Evolutionary conservation across 1,140 invertebrate genomes (phyloP), one percentile per base, ranked within the genome.

Genomic region (Caerostris extrusa): DNA sequence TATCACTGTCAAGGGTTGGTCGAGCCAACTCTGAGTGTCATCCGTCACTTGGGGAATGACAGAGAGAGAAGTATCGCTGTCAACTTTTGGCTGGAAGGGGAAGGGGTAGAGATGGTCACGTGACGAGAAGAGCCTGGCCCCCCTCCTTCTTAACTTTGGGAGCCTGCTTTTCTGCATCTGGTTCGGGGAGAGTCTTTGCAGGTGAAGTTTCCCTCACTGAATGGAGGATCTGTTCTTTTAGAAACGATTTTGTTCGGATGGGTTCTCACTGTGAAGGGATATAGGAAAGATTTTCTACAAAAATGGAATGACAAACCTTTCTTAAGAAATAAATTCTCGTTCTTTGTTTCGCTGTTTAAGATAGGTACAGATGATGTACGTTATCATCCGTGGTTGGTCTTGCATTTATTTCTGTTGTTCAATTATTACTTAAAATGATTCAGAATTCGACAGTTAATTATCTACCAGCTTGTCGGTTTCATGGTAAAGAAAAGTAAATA

Each of bases 41-140:
- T 85, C 83, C 56, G 83, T 85, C 83, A 85, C 83, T 60, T 56
- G 53, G 17, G 55, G 56, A 85, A 53, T 50, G 50, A 85, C 57
- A n/a, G 83, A 57, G 34, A 60, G 55, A 17, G 83, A 85, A 85
- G 83, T 85, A 60, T 57, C 55, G 55, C 83, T 85, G 83, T 85
- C 83, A 85, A 19, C 55, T 85, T 34, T 17, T 57, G 17, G 55
- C 57, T 19, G 83, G 57, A 17, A 14, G 10, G 34, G 77, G 77
- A 34, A 6, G 77, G 34, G 77, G 53, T 34, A 55, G 53, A 34
- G 34, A 8, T 56, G 83, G 83, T 85, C 83, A 85, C 83, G 83
- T 85, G 83, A 85, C 56, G n/a, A 85, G 5, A 10, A 17, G 50
- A 7, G 12, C 71, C 34, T 34, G n/a, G n/a, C 34, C 69, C 34